Evolutionary conservation across 2,888 invertebrate species (phyloP), one percentile per base, ranked within the genome.

Genomic region (Agrotis exclamationis): DNA sequence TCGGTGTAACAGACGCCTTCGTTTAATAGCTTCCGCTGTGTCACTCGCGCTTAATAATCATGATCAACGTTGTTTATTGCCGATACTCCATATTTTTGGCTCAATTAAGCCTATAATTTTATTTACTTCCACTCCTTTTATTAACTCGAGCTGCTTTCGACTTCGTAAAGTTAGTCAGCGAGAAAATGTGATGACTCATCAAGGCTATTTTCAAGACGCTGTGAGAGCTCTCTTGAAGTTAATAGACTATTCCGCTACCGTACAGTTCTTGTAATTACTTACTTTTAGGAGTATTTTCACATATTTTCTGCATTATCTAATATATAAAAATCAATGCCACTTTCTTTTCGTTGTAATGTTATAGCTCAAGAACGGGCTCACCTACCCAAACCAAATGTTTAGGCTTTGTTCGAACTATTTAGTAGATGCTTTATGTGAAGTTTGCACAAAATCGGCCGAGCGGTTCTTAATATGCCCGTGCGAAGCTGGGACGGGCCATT

Each of bases 1-100:
- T 80, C 88, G 88, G 92, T 92, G 90, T 92, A 51, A 90, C 11
- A 63, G 71, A 14, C 74, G 53, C 65, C 77, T 70, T n/a, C 59
- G 63, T 84, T 87, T 91, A 90, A 91, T 91, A 89, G 87, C 81
- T 67, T 83, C 83, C 79, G 86, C 88, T 88, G 89, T 89, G 89
- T 88, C 88, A 89, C 83, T 83, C 83, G 79, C 87, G 85, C 86
- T 89, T 90, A 86, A 89, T 91, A 90, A 92, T 90, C 87, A 87
- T 85, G 87, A 89, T 88, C 85, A 86, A 80, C 85, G 85, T 89
- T 88, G 87, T 88, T 89, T 90, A 89, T 88, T 72, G 63, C 67
- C 76, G 79, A 84, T 85, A 82, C 77, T 79, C 84, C 64, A 81
- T 84, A 84, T 85, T 85, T 85, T 84, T 75, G 85, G 84, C 73